Base-by-base conservation (phyloP, 2,888 invertebrate genomes). In the Campaea margaritaria region DNA sequence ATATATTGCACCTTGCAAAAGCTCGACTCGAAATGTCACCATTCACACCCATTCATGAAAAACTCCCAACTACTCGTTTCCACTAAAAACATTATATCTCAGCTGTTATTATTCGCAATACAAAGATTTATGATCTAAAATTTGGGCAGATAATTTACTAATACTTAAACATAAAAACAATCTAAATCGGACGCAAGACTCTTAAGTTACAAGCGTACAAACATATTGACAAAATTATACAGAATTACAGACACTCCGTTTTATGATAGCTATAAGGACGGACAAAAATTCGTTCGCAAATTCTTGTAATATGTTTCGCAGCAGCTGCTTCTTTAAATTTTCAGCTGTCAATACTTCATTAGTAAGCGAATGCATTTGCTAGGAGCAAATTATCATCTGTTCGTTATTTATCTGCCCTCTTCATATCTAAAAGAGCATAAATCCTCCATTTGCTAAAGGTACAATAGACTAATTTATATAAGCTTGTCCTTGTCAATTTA, bases 301-400 rank as follows among this genome's bases (percentile, higher is more conserved):
- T 21, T 12, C 62, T 60, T 53, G 49, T 57, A 57, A 65, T 67
- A 64, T 67, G 72, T 74, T 69, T 63, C 66, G 65, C 58, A 51
- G 63, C 82, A 81, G 75, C 74, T 81, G 79, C 66, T 71, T 58
- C 65, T 68, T 74, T 67, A 67, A 69, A 72, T 72, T 72, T 68
- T 67, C 70, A 72, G 75, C 79, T 78, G 79, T 77, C 78, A 69
- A 74, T 78, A 74, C 68, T 60, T 76, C 69, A 77, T 76, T 69
- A 47, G 21, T 66, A 64, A 54, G 59, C 48, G 52, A 64, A 16
- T 56, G 57, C 65, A 62, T 68, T 57, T 46, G 34, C 41, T 16
- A 31, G 46, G 9, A 51, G 51, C 13, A 45, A n/a, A 57, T 45
- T 21, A 57, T 44, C 21, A 31, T 39, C 38, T 5, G 15, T 7